Evolutionary conservation across 2,113 vertebrate genomes (phyloP).

Genomic region (Turdus rufiventris): DNA sequence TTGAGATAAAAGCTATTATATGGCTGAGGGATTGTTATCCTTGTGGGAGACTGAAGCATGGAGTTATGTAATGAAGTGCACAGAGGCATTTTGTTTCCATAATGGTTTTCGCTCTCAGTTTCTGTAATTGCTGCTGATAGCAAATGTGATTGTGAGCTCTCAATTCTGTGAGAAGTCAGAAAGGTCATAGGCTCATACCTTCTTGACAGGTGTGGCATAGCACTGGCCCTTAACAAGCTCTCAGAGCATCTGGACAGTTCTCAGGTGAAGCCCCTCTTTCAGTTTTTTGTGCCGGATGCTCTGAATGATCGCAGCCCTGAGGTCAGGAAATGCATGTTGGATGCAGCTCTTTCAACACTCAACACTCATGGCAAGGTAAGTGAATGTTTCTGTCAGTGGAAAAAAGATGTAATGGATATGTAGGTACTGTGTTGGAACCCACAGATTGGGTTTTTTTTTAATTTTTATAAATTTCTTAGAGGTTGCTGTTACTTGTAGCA

Average conservation of each 20-base stretch:
- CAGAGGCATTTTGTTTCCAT: neutral
- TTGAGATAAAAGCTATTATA: neutral
- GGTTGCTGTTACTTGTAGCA: neutral
- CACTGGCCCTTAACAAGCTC: slow-evolving; percentile 91
- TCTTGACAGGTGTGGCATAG: slow-evolving; percentile 88
- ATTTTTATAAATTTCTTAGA: neutral
- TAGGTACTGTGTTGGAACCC: neutral
- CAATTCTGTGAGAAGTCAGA: neutral
- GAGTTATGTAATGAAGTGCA: neutral
- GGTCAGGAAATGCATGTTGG: slow-evolving; percentile 95
- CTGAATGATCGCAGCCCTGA: slow-evolving; percentile 92
- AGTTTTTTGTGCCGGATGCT: slow-evolving; percentile 96
- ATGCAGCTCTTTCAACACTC: slow-evolving; percentile 90
- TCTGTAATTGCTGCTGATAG: neutral
- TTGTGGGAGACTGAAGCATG: neutral
- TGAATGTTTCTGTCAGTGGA: neutral
- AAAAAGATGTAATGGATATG: neutral
- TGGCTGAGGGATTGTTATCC: neutral
- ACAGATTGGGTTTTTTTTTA: neutral
- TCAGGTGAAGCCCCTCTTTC: slow-evolving; percentile 94
- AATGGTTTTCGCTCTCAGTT: neutral
- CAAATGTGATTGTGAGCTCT: neutral
- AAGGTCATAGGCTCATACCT: neutral
- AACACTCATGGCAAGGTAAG: slow-evolving; percentile 95
- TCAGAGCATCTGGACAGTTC: slow-evolving; percentile 87